Base-by-base conservation (phyloP, 2,113 vertebrate genomes). In the Epinephelus lanceolatus region DNA sequence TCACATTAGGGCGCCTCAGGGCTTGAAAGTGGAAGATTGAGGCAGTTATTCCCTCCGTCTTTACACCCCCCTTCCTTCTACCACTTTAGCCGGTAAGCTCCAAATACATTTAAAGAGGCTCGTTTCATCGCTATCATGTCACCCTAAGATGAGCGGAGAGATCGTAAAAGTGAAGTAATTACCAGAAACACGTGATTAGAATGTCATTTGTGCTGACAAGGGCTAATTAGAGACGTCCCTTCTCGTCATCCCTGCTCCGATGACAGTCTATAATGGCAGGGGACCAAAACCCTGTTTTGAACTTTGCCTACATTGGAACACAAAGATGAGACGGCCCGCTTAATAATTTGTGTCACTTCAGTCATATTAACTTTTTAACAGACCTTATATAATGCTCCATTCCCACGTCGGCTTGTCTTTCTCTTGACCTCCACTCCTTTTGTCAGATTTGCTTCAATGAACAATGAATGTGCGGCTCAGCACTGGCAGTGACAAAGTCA, bases 131-230 rank as follows among this genome's bases (percentile, higher is more conserved):
- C 83, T 69, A 66, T 91, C 80, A 27, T 86, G 91, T 93, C 93
- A 89, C 65, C 45, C 88, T 82, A 88, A 92, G 88, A 89, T 70
- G 80, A 86, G 82, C 33, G 7, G 70, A 67, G 76, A 85, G 88
- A 93, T 92, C 78, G 76, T 93, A 80, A 93, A 94, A 92, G 89
- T 87, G 81, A 91, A 91, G 93, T 95, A 94, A 95, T 95, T 95
- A 95, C 93, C 92, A 86, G 80, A 90, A 93, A 87, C 90, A 93
- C 91, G 89, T 94, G 94, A 95, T 95, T 94, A 95, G 89, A 91
- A 94, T 95, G 94, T 95, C 94, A 94, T 93, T 87, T 84, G 79
- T 10, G 77, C 88, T 94, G 94, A 94, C 94, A 91, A 59, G 91
- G 91, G 88, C 92, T 95, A 96, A 96, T 95, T 95, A 95, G 85